phyloP scores from a whole-genome alignment of 2,888 invertebrate species.

The Cephus sareptanus region DNA sequence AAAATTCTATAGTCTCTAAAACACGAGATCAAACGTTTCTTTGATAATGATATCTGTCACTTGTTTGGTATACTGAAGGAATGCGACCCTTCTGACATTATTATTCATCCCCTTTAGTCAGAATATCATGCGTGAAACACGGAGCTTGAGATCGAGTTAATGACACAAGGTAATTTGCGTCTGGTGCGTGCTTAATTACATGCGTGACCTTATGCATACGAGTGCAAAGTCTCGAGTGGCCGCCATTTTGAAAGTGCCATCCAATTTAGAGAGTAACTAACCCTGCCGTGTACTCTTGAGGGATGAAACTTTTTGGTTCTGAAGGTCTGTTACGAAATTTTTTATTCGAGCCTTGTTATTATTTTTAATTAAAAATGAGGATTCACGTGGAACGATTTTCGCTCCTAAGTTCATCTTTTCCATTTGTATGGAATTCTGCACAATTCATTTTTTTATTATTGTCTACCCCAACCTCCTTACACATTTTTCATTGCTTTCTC shows the following conservation, averaged over 20 bases:
- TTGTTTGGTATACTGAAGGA: background rate
- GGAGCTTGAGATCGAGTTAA: background rate
- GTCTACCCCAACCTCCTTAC: background rate
- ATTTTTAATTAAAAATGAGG: background rate
- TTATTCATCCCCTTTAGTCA: background rate
- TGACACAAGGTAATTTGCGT: background rate
- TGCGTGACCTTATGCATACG: background rate
- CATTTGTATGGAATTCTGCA: background rate
- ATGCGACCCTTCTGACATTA: background rate
- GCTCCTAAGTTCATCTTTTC: background rate
- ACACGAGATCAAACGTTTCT: background rate
- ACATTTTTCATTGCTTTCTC: background rate
- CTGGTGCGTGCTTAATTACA: background rate
- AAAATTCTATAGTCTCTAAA: background rate
- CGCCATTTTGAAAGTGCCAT: background rate
- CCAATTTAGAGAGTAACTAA: background rate
- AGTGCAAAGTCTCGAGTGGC: background rate
- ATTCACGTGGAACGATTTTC: background rate
- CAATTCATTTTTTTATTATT: background rate
- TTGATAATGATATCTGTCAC: background rate
- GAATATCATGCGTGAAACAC: background rate
- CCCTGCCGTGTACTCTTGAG: background rate
- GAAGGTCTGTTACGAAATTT: too few species aligned
- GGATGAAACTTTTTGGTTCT: background rate
- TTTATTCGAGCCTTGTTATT: background rate